A percentile compares a stretch with the other conserved stretches of the same genome.
These are phyloP conservation scores for Tylochromis polylepis DNA, from an alignment of 2,113 vertebrate genomes.

Conservation along the genomic window DNA sequence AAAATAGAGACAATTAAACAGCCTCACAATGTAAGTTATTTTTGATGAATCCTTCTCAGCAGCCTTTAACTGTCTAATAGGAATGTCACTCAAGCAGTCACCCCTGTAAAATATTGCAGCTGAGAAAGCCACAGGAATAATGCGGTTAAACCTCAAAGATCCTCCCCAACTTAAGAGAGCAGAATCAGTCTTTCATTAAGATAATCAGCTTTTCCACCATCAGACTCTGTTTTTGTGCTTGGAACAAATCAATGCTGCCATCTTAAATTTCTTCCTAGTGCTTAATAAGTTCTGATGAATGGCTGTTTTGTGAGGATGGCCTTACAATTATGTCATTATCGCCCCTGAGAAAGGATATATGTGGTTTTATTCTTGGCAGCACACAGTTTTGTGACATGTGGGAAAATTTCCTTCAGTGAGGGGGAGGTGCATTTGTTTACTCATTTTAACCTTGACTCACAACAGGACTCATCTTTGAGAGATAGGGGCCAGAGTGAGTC, in stretches of 20 bases:
- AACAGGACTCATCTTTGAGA: background rate
- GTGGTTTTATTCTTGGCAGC: background rate
- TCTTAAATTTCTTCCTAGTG: slow-evolving; percentile 42
- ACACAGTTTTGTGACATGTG: slow-evolving; percentile 5
- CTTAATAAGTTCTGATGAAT: slow-evolving; percentile 54
- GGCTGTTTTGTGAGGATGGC: slow-evolving; percentile 42
- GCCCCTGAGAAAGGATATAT: slow-evolving; percentile 35
- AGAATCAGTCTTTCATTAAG: slow-evolving; percentile 60
- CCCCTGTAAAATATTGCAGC: background rate
- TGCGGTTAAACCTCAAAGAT: slow-evolving; percentile 55
- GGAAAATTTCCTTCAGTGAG: slow-evolving; percentile 8
- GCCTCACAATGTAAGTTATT: slow-evolving; percentile 11
- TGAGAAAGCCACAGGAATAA: slow-evolving; percentile 32
- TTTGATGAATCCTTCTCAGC: slow-evolving; percentile 1
- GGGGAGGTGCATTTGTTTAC: slow-evolving; percentile 42
- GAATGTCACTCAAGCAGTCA: slow-evolving; percentile 1
- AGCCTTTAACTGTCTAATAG: slow-evolving; percentile 25
- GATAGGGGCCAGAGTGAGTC: background rate
- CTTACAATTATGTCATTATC: slow-evolving; percentile 69
- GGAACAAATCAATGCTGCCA: slow-evolving; percentile 40
- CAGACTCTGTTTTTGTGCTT: slow-evolving; percentile 35
- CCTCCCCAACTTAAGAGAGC: slow-evolving; percentile 27
- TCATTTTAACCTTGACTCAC: slow-evolving; percentile 25
- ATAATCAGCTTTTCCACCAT: slow-evolving; percentile 49
- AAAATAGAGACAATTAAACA: slow-evolving; percentile 40